Evolutionary conservation across 2,797 vertebrate species (phyloP).

Genomic region (Emydoidea blandingii): DNA sequence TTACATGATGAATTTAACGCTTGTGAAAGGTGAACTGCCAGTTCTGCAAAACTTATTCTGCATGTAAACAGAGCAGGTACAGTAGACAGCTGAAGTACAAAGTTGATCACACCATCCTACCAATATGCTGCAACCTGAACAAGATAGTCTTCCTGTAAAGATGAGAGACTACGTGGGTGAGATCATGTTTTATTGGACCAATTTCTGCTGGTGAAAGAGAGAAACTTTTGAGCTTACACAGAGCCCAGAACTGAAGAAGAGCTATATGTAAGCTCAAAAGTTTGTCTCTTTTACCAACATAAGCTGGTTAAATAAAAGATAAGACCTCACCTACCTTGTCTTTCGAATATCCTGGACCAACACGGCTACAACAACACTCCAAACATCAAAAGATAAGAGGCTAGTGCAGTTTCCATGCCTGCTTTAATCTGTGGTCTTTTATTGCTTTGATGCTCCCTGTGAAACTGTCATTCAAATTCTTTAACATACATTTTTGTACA

Average conservation of each 20-base stretch:
- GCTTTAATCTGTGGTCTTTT: neutral
- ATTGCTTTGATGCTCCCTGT: neutral
- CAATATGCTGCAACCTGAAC: neutral
- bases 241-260: neutral
- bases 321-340: neutral
- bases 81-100: neutral
- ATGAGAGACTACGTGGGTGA: neutral
- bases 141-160: too few species aligned
- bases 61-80: neutral
- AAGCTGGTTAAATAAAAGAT: neutral
- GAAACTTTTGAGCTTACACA: neutral
- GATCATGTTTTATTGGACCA: neutral
- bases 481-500: neutral
- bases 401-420: fast-evolving
- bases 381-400: neutral
- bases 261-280: neutral
- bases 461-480: neutral
- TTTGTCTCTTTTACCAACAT: neutral
- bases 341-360: neutral
- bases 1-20: neutral
- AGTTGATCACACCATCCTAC: neutral
- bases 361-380: neutral
- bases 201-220: neutral
- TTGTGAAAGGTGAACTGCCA: neutral
- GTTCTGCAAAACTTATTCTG: neutral